Conservation (phyloP, 2,113 vertebrate species). For the Monopterus albus region DNA sequence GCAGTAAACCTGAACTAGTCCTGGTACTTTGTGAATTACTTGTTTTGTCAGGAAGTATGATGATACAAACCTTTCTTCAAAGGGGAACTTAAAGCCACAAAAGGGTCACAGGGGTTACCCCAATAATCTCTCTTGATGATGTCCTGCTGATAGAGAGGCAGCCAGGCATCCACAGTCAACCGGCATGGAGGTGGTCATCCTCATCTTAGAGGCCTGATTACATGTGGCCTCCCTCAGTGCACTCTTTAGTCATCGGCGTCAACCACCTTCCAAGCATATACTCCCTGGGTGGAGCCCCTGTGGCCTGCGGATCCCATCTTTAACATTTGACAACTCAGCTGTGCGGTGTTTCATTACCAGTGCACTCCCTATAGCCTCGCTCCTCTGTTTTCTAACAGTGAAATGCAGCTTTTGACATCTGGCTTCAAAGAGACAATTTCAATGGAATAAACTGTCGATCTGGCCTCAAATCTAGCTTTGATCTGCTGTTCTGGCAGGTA, state of each 20-base stretch:
- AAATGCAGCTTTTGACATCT: constrained; percentile 43
- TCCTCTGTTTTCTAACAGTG: constrained; percentile 42
- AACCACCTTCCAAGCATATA: constrained; percentile 60
- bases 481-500: constrained; percentile 45
- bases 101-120: constrained; percentile 75
- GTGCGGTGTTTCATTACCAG: constrained; percentile 58
- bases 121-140: constrained; percentile 82
- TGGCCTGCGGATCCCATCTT: constrained; percentile 69
- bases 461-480: constrained; percentile 23
- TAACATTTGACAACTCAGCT: constrained; percentile 75
- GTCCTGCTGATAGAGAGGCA: constrained; percentile 78
- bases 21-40: constrained; percentile 62
- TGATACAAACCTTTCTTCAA: constrained; percentile 78
- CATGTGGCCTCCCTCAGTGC: constrained; percentile 71
- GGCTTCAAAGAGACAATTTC: constrained; percentile 17
- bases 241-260: constrained; percentile 57
- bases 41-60: constrained; percentile 64
- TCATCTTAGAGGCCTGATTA: constrained; percentile 72
- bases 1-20: background rate
- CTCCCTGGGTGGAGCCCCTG: constrained; percentile 71
- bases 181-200: constrained; percentile 64
- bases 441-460: constrained; percentile 13
- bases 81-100: constrained; percentile 77
- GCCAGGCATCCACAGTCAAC: constrained; percentile 65
- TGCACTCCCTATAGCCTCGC: constrained; percentile 42